Conservation (phyloP, 1,140 invertebrate species). For the Scaptomyza montana region DNA sequence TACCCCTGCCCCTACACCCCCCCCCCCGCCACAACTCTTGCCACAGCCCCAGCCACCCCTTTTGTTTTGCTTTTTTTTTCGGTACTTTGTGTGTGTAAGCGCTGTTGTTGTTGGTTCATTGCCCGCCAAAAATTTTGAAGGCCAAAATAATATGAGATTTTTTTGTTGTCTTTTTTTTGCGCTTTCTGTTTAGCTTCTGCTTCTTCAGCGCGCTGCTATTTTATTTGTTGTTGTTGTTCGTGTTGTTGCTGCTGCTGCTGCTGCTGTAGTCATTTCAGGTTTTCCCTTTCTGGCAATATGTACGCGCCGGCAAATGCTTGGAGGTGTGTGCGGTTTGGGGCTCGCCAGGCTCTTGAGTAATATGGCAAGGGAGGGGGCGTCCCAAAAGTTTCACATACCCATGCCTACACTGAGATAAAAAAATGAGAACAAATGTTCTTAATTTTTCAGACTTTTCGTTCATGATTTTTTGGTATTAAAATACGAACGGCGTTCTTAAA, state of each 20-base stretch:
- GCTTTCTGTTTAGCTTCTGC: conserved; percentile 63
- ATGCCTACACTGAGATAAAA: too few relatives aligned
- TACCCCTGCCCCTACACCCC: conserved; percentile 13
- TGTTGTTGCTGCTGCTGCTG: conserved; percentile 24
- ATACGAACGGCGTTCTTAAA: too few relatives aligned
- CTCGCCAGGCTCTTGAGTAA: background rate
- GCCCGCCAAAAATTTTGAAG: conserved; percentile 83
- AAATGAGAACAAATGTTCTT: too few relatives aligned
- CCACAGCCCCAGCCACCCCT: background rate
- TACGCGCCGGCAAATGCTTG: conserved; percentile 33
- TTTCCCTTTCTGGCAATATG: conserved; percentile 77
- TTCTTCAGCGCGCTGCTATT: conserved; percentile 52
- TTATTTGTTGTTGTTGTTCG: conserved; percentile 46
- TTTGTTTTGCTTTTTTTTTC: background rate
- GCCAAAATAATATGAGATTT: conserved; percentile 83
- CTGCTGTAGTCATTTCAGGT: conserved; percentile 71
- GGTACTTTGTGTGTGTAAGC: conserved; percentile 40
- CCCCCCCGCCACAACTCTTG: too few relatives aligned
- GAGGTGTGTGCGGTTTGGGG: conserved; percentile 24
- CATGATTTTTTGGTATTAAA: too few relatives aligned
- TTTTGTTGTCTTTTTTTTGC: conserved; percentile 59
- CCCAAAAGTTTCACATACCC: conserved; percentile 33
- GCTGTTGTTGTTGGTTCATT: conserved; percentile 83
- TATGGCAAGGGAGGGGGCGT: background rate
- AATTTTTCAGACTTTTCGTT: too few relatives aligned